These are phyloP conservation scores for Cosmopolites sordidus DNA, from an alignment of 2,888 invertebrate species.

Conservation along the genomic window DNA sequence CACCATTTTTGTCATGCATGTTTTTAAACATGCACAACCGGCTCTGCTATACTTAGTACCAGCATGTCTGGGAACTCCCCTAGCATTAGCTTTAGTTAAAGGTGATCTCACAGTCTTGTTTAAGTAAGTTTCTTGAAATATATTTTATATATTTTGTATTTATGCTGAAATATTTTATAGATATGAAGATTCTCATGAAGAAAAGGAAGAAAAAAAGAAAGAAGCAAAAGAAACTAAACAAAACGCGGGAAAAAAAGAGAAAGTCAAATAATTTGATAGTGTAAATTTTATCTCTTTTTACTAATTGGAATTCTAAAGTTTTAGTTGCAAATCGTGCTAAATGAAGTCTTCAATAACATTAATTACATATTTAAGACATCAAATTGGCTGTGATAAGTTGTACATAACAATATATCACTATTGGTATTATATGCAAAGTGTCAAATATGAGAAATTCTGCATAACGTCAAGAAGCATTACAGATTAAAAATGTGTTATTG, in stretches of 20 bases:
- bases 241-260: conserved; percentile 41
- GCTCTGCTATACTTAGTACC: conserved; percentile 96
- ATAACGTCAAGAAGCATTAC: no score
- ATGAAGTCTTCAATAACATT: no score
- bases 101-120: conserved; percentile 89
- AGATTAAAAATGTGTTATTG: no score
- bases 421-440: no score
- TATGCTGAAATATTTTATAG: conserved; percentile 51
- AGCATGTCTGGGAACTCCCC: conserved; percentile 87
- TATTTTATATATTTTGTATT: conserved; percentile 6
- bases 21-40: conserved; percentile 97
- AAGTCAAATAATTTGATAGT: conserved; percentile 29
- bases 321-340: no score
- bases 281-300: not conserved
- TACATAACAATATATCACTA: no score
- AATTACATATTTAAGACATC: no score
- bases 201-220: conserved; percentile 50
- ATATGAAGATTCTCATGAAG: conserved; percentile 65
- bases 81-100: conserved; percentile 78
- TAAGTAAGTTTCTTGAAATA: conserved; percentile 61
- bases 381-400: no score
- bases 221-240: conserved; percentile 45
- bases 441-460: no score
- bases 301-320: not conserved
- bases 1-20: conserved; percentile 96